Conservation (phyloP, 2,888 invertebrate genomes). For the Stenoptilia bipunctidactyla region DNA sequence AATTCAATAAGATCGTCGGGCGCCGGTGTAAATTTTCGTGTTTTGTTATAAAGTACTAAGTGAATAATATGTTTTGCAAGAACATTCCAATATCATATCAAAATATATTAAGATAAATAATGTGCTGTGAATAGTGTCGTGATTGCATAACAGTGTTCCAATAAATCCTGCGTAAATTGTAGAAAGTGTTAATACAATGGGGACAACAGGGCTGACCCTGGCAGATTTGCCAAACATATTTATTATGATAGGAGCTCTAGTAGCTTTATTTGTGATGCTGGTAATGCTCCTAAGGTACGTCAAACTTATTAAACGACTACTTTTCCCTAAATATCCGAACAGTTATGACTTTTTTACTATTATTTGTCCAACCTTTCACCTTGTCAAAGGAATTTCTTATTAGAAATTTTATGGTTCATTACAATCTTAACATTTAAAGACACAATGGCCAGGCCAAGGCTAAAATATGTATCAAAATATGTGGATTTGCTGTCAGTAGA, state of each 20-base stretch:
- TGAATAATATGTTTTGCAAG: not conserved
- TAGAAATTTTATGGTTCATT: not conserved
- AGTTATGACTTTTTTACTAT: no score
- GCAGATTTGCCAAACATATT: conserved; percentile 83
- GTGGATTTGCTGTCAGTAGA: no score
- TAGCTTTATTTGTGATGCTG: conserved; percentile 81
- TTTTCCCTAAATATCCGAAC: no score
- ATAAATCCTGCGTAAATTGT: no score
- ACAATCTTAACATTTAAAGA: no score
- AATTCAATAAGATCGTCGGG: not conserved
- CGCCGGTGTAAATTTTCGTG: not conserved
- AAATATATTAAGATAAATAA: no score
- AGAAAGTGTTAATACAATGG: conserved; percentile 28
- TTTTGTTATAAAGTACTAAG: not conserved
- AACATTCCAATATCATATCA: not conserved
- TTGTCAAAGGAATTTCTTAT: not conserved
- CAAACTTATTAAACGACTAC: no score
- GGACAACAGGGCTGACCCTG: conserved; percentile 71
- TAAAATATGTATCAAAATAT: no score
- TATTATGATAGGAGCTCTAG: conserved; percentile 78
- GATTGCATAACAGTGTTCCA: no score
- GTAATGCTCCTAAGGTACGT: conserved; percentile 79
- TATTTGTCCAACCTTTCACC: not conserved
- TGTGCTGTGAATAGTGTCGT: no score
- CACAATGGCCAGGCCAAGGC: no score